A percentile compares a stretch with the other conserved stretches of the same genome.
Evolutionary conservation across 1,140 invertebrate species (phyloP).

Genomic region (Drosophila pandora): DNA sequence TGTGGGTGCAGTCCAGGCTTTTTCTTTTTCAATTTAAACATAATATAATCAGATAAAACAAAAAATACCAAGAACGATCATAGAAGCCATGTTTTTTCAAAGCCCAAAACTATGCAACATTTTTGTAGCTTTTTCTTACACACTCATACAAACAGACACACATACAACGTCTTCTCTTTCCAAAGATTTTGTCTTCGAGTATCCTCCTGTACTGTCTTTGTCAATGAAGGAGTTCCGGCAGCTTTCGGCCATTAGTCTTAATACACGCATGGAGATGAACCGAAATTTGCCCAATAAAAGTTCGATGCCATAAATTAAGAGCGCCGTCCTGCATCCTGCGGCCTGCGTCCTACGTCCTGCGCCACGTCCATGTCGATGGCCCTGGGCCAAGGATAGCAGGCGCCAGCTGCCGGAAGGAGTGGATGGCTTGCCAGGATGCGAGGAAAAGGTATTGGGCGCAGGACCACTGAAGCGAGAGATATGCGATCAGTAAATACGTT

Average conservation of each 20-base stretch:
- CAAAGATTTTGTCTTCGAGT: conserved; percentile 35
- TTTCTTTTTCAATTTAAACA: conserved; percentile 4
- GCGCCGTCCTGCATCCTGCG: not conserved
- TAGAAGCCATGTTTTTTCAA: not conserved
- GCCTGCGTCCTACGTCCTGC: conserved; percentile 27
- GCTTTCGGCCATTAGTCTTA: conserved; percentile 74
- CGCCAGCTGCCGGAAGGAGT: conserved; percentile 32
- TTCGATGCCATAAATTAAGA: conserved; percentile 82
- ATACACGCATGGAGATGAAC: conserved; percentile 82
- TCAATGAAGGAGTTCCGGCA: conserved; percentile 73
- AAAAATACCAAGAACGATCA: not conserved
- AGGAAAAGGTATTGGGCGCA: conserved; percentile 22
- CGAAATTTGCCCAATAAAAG: conserved; percentile 82
- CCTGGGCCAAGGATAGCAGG: conserved; percentile 36
- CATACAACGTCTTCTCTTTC: not conserved
- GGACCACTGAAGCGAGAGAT: conserved; percentile 24
- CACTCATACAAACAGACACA: not conserved
- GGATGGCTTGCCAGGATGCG: not conserved
- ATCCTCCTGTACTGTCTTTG: conserved; percentile 45
- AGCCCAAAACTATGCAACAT: conserved; percentile 26
- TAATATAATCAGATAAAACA: not conserved
- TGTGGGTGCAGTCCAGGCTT: not conserved
- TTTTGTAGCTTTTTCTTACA: not conserved
- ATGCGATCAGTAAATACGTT: conserved; percentile 79
- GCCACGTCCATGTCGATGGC: conserved; percentile 47